These are phyloP conservation scores for Oreortyx pictus DNA, from an alignment of 2,797 vertebrate species.

Conservation along the genomic window DNA sequence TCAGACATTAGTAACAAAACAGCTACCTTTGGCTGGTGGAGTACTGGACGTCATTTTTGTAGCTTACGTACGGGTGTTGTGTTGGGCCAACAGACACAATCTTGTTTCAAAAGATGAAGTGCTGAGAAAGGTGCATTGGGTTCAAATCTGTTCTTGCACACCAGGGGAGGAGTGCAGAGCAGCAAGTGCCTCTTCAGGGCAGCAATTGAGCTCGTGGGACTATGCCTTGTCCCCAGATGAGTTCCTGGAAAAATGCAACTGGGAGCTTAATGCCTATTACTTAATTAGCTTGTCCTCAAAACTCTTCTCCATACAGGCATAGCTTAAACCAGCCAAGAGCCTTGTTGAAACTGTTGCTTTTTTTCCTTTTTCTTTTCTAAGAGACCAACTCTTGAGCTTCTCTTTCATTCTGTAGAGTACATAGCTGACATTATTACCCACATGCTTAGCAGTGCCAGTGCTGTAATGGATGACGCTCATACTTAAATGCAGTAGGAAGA, in stretches of 20 bases:
- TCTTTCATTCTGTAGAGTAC: constrained; percentile 14
- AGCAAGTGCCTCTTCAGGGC: not conserved
- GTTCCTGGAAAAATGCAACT: not conserved
- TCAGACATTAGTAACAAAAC: not conserved
- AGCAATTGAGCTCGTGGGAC: fast-evolving
- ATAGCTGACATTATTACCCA: constrained; percentile 48
- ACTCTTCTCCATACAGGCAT: not conserved
- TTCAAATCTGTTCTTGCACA: not conserved
- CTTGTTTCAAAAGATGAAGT: not conserved
- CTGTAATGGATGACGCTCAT: constrained; percentile 42
- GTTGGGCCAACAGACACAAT: not conserved
- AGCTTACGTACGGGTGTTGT: not conserved
- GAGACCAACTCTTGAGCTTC: not conserved
- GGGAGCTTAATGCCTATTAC: not conserved
- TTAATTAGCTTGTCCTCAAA: not conserved
- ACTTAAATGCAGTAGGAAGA: constrained; percentile 48
- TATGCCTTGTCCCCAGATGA: not conserved
- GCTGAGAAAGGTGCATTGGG: not conserved
- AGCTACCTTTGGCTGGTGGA: not conserved
- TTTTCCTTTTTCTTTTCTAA: not conserved
- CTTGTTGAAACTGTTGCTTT: not conserved
- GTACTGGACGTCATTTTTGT: not conserved
- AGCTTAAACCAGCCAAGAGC: constrained; percentile 11
- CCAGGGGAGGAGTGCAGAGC: not conserved
- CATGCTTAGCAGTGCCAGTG: constrained; percentile 4